Evolutionary conservation across 2,113 vertebrate genomes (phyloP).

Genomic region (Myxocyprinus asiaticus): DNA sequence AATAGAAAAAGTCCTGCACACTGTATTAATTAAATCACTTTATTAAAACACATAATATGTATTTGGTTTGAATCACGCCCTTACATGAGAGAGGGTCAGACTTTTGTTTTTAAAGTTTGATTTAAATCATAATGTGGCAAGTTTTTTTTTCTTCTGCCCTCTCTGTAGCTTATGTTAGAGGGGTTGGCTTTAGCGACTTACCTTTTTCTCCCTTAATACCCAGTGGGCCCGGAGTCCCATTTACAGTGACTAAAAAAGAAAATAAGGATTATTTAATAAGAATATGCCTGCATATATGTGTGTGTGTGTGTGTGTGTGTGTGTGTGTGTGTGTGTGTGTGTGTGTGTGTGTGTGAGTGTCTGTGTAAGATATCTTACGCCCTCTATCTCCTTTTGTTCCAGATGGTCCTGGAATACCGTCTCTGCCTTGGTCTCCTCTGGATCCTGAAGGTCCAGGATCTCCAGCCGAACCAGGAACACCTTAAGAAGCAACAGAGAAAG

Average conservation of each 20-base stretch:
- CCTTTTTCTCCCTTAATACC: constrained; percentile 39
- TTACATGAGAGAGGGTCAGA: no score
- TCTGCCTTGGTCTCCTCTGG: constrained; percentile 31
- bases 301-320: background rate
- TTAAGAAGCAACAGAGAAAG: constrained; percentile 9
- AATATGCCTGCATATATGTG: background rate
- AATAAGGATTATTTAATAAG: background rate
- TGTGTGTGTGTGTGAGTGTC: no score
- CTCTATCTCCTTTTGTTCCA: constrained; percentile 43
- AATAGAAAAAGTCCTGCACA: no score
- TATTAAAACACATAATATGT: no score
- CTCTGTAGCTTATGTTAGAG: background rate
- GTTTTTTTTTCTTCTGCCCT: no score
- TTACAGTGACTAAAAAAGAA: constrained; percentile 10
- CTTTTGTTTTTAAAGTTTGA: no score
- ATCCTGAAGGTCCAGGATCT: constrained; percentile 37
- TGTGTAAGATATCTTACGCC: constrained; percentile 21
- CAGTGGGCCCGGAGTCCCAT: constrained; percentile 20
- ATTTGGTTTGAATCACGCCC: no score
- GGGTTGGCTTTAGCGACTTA: constrained; percentile 1
- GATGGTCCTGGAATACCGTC: constrained; percentile 47
- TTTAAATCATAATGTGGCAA: no score
- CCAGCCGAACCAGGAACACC: constrained; percentile 42
- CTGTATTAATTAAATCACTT: no score
- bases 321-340: no score